These are phyloP conservation scores for Syrmaticus mikado DNA, from an alignment of 2,113 vertebrate species.

Conservation along the genomic window DNA sequence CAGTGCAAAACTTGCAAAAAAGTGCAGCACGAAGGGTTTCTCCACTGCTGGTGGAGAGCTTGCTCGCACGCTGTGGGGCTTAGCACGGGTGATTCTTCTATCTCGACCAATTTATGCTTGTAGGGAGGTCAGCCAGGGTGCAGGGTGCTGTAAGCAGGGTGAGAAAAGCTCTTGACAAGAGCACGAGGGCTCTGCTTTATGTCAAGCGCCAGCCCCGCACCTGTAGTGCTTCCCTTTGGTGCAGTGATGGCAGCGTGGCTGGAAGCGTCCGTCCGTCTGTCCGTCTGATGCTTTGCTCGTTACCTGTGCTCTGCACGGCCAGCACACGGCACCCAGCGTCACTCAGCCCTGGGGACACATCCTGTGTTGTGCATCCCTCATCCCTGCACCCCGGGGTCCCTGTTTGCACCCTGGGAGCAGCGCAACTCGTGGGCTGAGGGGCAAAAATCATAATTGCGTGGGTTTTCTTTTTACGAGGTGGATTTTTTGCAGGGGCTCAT, in stretches of 20 bases:
- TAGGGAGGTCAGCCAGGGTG: conserved; percentile 8
- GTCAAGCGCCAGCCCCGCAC: background rate
- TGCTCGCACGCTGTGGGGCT: background rate
- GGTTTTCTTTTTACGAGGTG: background rate
- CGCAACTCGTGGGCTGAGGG: too few relatives aligned
- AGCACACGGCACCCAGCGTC: background rate
- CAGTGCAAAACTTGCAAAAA: background rate
- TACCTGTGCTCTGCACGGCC: too few relatives aligned
- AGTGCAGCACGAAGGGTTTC: background rate
- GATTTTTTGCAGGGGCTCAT: background rate
- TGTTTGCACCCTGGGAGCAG: background rate
- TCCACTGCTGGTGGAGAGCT: background rate
- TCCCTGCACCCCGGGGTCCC: accelerated
- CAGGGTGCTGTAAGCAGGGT: background rate
- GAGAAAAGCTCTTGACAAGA: background rate
- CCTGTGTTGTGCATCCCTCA: background rate
- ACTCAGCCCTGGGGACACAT: background rate
- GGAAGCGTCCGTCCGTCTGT: background rate
- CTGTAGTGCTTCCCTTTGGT: background rate
- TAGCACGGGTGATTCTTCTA: background rate
- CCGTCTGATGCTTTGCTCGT: too few relatives aligned
- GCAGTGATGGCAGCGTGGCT: background rate
- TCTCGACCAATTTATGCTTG: background rate
- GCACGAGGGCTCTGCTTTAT: background rate
- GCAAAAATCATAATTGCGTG: background rate